Evolutionary conservation across 1,140 invertebrate species (phyloP), one percentile per base, ranked within the genome.

Genomic region (Rhynchophorus ferrugineus): DNA sequence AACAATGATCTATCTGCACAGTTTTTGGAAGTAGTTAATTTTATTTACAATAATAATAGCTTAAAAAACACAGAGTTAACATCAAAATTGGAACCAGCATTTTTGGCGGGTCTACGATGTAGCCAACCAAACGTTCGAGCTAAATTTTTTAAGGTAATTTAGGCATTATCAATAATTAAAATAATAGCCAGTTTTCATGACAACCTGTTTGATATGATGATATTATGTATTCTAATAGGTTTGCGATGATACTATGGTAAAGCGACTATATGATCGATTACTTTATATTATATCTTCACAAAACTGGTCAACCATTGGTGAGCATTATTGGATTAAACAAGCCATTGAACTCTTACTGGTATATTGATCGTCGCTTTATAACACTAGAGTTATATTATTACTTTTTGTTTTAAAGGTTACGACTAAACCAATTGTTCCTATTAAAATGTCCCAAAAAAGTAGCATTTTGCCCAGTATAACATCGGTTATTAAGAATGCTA

Each of bases 271-370:
- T 64, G 94, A 97, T 57, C 77, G 95, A 8, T 70, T 98, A 1
- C 70, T 97, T 0, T 98, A 98, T 66, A 93, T 97, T 36, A 79
- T 91, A 5, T 94, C 91, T 69, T 92, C 90, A 22, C 95, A 98
- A 72, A 96, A 95, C 65, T 98, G 95, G 95, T 94, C 98, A 63
- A 80, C 89, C 9, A 97, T 98, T 71, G 90, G 90, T 1, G 83
- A 85, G 1, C 91, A 98, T 69, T 98, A 92, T 72, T 98, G 95
- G 95, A 95, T 98, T 57, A 97, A 96, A 65, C 95, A 98, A 65
- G 95, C 91, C 62, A 86, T 96, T 29, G 92, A 97, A 62, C 66
- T 95, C 1, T 65, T 95, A 1, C 74, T 94, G 1, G 81, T 89
- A 5, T 91, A n/a, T n/a, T n/a, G n/a, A n/a, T n/a, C n/a, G n/a